These are phyloP conservation scores for Xerus rutilus DNA, from an alignment of 2,797 vertebrate genomes.

Conservation along the genomic window DNA sequence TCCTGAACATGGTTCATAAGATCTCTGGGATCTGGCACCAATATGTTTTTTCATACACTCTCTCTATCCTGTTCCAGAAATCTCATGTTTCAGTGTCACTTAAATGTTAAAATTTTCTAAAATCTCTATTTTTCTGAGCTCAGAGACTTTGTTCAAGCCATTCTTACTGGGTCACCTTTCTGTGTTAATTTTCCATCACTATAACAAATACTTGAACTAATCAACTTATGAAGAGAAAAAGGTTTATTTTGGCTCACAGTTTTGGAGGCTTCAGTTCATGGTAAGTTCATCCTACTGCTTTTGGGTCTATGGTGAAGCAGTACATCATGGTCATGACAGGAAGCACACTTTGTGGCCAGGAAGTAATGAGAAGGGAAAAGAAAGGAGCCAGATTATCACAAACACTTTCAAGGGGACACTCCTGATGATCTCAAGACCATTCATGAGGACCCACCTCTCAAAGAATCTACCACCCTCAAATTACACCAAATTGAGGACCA, in stretches of 20 bases:
- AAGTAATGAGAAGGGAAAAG: neutral
- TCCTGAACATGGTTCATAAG: neutral
- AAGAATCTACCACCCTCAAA: neutral
- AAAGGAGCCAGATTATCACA: neutral
- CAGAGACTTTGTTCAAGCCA: neutral
- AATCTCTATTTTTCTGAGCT: neutral
- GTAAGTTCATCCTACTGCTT: neutral
- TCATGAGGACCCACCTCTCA: neutral
- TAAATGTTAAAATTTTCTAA: neutral
- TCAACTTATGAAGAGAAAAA: neutral
- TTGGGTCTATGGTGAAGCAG: neutral
- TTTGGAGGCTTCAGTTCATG: neutral
- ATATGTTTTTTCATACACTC: neutral
- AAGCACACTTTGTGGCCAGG: neutral
- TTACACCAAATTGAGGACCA: neutral
- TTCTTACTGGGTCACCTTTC: rapidly evolving
- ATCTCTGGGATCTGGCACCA: neutral
- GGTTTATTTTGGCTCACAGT: neutral
- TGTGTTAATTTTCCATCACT: neutral
- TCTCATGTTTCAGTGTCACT: neutral
- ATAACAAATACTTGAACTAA: neutral
- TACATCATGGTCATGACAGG: neutral
- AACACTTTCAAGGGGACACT: neutral
- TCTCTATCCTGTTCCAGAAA: neutral
- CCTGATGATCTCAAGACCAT: rapidly evolving